Evolutionary conservation across 2,888 invertebrate species (phyloP), one percentile per base, ranked within the genome.

Genomic region (Eupithecia tripunctaria): DNA sequence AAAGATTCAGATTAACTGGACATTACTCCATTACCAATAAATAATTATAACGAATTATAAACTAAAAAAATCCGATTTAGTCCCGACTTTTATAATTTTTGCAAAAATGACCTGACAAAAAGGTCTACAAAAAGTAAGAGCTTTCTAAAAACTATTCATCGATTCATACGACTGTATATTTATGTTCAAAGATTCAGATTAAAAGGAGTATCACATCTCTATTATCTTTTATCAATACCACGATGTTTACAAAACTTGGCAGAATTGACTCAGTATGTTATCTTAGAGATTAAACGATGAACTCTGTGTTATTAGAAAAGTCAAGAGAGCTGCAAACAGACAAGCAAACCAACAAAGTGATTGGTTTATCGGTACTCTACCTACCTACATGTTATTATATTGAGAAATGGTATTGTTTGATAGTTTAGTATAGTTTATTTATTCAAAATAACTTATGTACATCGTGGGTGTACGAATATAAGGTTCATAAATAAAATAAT

Each of bases 221-320:
- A 51, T 8, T 59, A 12, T 5, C 5, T 38, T 6, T 7, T 10
- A 32, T n/a, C 15, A 27, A 38, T 6, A 10, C 21, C n/a, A 27
- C 14, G 43, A 59, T 59, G 64, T 70, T 62, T 70, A 66, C 69
- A 67, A 32, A 74, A 67, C 65, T 68, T 51, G 62, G 4, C 47
- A 47, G 43, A 70, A 27, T 71, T 68, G 43, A 29, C 47, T 68
- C 60, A 36, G 51, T 12, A 68, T 62, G 70, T 70, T 70, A 67
- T 70, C 67, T 67, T 38, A 41, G 4, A 64, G 56, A 73, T 67
- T 64, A 65, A 67, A 63, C 10, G 32, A 62, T 32, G 62, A 66
- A 67, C 69, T 72, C 62, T 38, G n/a, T 62, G 21, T 64, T 74
- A 74, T 73, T 70, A 60, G 59, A 68, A 68, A 67, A 67, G 59